Conservation (phyloP, 2,888 invertebrate species). For the Diploptera punctata region DNA sequence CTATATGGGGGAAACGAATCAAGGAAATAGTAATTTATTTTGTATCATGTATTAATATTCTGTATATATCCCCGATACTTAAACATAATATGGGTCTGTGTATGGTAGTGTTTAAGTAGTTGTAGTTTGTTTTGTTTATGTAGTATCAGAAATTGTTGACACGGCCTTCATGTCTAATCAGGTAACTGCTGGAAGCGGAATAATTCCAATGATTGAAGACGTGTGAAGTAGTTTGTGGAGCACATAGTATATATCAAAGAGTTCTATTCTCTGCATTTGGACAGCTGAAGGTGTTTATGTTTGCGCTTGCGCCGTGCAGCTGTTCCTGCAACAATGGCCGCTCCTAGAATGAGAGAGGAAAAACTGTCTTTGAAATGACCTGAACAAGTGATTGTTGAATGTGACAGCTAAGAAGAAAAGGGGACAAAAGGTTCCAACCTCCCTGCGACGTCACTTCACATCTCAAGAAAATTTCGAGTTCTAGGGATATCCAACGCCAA, state of each 20-base stretch:
- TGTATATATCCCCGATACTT: too few relatives aligned
- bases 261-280: neutral
- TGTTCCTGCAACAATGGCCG: conserved; percentile 10
- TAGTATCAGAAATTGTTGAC: too few relatives aligned
- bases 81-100: too few relatives aligned
- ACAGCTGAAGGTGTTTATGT: conserved; percentile 27
- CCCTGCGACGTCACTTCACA: neutral
- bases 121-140: too few relatives aligned
- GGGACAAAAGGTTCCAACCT: neutral
- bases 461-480: neutral
- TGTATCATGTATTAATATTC: too few relatives aligned
- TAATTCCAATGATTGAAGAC: neutral
- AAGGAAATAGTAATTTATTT: too few relatives aligned
- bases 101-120: too few relatives aligned
- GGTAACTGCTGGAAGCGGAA: neutral
- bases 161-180: too few relatives aligned
- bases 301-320: conserved; percentile 21
- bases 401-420: conserved; percentile 14
- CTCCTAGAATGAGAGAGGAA: neutral
- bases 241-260: neutral
- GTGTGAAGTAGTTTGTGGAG: conserved; percentile 11
- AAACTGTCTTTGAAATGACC: conserved; percentile 4
- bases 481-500: too few relatives aligned
- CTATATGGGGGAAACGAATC: too few relatives aligned
- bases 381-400: neutral